Base-by-base conservation (phyloP, 2,797 vertebrate genomes). In the Crocidura indochinensis region DNA sequence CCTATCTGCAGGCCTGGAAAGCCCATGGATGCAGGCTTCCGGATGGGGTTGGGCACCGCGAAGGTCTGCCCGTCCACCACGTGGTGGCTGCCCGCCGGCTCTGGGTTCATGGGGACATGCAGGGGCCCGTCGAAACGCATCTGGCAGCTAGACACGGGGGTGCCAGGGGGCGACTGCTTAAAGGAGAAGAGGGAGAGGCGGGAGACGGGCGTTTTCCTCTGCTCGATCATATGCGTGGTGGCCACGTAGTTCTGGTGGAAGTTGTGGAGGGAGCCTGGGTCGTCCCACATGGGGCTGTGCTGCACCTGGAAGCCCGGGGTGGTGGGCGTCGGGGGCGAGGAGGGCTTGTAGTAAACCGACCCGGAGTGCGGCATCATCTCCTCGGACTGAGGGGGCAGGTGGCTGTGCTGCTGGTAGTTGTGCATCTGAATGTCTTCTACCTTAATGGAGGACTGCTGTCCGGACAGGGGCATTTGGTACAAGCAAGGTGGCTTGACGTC, bases 341-440 rank as follows among this genome's bases (percentile, higher is more conserved):
- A 98, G 75, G 99, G 99, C 96, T 99, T 99, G 98, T 99, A 99
- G 98, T 99, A 99, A 97, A 99, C 98, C 86, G 99, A 99, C 97
- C 99, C 99, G 74, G 99, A 98, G 97, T 99, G 99, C 94, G 99
- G 96, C 98, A 99, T 98, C 98, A 99, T 99, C 91, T 99, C 99
- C 91, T 99, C 99, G 65, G 99, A 97, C 97, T 99, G 99, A 11
- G 98, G 98, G 78, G 99, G 98, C 97, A 99, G 98, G 98, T 99
- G 99, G 97, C 98, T 96, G 98, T 99, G 99, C 96, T 99, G 99
- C 96, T 99, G 99, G 98, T 99, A 99, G 97, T 97, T 98, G 98
- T 99, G 99, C 99, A 99, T 99, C 98, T 98, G 99, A 97, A 99
- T 99, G 97, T 99, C 99, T 98, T 99, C 99, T 97, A 99, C 99